Conservation (phyloP, 2,797 vertebrate genomes). For the Scolopax rusticola region DNA sequence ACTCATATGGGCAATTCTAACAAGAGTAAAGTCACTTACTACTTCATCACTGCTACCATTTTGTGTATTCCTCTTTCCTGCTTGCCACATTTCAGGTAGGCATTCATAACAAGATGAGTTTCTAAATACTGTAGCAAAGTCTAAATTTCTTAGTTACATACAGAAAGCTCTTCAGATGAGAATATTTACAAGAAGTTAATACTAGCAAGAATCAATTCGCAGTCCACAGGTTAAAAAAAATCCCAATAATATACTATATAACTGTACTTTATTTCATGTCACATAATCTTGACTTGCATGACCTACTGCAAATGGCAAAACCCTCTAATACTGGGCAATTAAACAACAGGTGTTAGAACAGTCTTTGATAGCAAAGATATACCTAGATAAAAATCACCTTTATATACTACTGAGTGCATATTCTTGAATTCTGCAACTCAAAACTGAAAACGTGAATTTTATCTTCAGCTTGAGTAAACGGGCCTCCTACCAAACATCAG, state of each 20-base stretch:
- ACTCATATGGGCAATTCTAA: background rate
- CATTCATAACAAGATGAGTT: background rate
- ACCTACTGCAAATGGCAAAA: background rate
- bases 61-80: background rate
- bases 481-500: background rate
- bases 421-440: background rate
- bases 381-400: background rate
- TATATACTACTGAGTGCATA: background rate
- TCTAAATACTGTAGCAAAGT: background rate
- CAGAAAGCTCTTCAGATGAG: background rate
- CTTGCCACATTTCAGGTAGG: background rate
- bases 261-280: background rate
- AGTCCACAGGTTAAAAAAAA: background rate
- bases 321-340: background rate
- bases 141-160: background rate
- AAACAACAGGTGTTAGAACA: background rate
- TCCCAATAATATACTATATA: rapidly evolving
- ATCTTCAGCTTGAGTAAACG: background rate
- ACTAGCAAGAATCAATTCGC: background rate
- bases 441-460: background rate
- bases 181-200: background rate
- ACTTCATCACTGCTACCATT: background rate
- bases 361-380: background rate
- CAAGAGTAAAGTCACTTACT: background rate
- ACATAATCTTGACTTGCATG: background rate